These are phyloP conservation scores for Aricia agestis DNA, from an alignment of 1,140 invertebrate genomes.

Conservation along the genomic window DNA sequence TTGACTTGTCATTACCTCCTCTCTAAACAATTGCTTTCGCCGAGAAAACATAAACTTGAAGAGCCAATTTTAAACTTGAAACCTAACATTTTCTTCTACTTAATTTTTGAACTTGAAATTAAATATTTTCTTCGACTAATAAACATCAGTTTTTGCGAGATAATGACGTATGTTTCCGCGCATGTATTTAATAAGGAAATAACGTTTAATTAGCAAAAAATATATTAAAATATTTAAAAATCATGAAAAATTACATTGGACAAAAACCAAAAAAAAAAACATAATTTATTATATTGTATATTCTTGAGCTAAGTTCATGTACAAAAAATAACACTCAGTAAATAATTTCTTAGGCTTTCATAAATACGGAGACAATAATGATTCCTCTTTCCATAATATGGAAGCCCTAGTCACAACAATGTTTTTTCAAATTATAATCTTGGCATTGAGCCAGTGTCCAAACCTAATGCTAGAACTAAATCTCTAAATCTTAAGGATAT, in stretches of 20 bases:
- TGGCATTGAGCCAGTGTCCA: neutral
- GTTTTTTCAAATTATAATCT: neutral
- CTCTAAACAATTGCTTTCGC: slow-evolving; percentile 55
- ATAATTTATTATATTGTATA: no score
- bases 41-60: slow-evolving; percentile 22
- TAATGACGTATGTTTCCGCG: neutral
- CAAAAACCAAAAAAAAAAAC: neutral
- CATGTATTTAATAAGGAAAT: neutral
- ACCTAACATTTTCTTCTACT: neutral
- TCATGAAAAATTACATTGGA: neutral
- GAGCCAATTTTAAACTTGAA: slow-evolving; percentile 7
- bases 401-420: neutral
- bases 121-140: no score
- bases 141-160: neutral
- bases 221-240: neutral
- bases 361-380: no score
- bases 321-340: no score
- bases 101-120: neutral
- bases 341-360: no score
- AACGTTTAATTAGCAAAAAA: neutral
- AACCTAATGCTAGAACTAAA: no score
- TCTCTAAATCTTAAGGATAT: no score
- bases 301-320: no score
- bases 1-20: slow-evolving; percentile 65
- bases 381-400: no score